phyloP scores from a whole-genome alignment of 2,797 vertebrate species.

The Argyrosomus regius region DNA sequence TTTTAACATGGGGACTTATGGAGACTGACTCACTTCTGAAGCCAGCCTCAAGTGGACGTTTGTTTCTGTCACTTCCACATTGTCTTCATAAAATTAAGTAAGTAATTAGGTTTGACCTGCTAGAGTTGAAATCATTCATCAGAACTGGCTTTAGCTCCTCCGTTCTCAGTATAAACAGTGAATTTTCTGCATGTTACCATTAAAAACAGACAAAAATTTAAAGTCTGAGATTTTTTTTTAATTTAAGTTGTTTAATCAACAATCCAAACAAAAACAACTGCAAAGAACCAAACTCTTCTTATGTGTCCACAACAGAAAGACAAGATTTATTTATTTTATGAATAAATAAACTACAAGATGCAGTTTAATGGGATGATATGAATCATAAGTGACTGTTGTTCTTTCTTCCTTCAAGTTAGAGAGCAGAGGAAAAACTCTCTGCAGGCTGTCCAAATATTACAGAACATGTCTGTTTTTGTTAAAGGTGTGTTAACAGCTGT shows the following conservation, averaged over 20 bases:
- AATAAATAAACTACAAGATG: not conserved
- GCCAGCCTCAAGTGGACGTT: too few species aligned
- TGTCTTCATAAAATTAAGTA: not conserved
- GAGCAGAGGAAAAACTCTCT: not conserved
- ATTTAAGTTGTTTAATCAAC: slow-evolving; percentile 7
- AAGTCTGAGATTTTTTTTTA: slow-evolving; percentile 44
- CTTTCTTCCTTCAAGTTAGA: not conserved
- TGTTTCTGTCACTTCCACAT: too few species aligned
- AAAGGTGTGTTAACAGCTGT: not conserved
- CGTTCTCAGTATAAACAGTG: too few species aligned
- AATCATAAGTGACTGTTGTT: not conserved
- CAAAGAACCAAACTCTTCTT: not conserved
- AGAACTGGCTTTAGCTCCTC: not conserved
- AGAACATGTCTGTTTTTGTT: not conserved
- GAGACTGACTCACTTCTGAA: too few species aligned
- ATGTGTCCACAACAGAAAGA: slow-evolving; percentile 2
- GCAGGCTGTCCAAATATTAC: too few species aligned
- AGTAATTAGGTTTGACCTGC: not conserved
- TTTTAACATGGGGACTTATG: too few species aligned
- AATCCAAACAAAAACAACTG: not conserved
- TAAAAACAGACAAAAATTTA: not conserved
- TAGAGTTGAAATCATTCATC: not conserved
- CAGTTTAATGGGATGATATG: not conserved
- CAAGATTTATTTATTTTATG: not conserved
- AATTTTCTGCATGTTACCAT: too few species aligned